phyloP scores from a whole-genome alignment of 1,140 invertebrate genomes.

The Camponotus vicinus region DNA sequence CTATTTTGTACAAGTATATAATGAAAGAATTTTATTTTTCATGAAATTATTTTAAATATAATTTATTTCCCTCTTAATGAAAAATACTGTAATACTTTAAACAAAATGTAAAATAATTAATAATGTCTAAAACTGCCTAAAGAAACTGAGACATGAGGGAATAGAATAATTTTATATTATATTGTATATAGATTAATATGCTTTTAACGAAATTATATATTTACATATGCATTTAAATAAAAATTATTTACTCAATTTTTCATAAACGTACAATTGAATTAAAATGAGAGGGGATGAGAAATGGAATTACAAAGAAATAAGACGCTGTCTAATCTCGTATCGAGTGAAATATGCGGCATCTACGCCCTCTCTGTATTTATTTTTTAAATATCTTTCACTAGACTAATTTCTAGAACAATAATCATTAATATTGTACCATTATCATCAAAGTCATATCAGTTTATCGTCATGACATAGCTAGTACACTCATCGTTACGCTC shows the following conservation, averaged over 20 bases:
- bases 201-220: background rate
- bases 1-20: background rate
- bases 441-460: constrained; percentile 73
- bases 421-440: constrained; percentile 81
- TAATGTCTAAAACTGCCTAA: background rate
- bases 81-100: background rate
- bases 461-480: constrained; percentile 75
- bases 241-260: background rate
- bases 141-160: background rate
- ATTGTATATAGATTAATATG: background rate
- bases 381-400: constrained; percentile 79
- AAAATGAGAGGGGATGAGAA: background rate
- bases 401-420: constrained; percentile 81
- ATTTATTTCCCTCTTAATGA: background rate
- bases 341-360: constrained; percentile 78
- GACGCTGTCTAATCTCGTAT: constrained; percentile 54
- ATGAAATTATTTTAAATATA: background rate
- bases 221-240: constrained; percentile 2
- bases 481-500: constrained; percentile 68
- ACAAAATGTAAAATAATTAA: background rate
- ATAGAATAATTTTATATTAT: constrained; percentile 4
- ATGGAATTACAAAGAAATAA: constrained; percentile 50
- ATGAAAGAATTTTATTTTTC: background rate
- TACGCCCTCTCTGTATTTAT: constrained; percentile 80
- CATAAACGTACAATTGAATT: background rate